These are phyloP conservation scores for Drepana arcuata DNA, from an alignment of 1,140 invertebrate species.

Conservation along the genomic window DNA sequence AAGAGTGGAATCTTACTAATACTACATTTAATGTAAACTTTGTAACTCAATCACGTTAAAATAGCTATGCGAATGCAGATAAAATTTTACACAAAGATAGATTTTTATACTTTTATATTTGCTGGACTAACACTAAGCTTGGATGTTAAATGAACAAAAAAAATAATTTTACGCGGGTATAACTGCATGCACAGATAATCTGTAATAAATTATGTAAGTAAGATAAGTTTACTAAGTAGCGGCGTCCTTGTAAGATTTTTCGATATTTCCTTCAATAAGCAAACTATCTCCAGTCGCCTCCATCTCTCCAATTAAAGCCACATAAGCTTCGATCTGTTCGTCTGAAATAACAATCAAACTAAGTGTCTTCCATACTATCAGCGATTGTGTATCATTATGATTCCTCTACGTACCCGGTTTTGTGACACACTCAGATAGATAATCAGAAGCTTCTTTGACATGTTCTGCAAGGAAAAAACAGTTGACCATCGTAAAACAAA, in stretches of 20 bases:
- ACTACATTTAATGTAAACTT: no score
- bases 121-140: no score
- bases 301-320: slow-evolving; percentile 45
- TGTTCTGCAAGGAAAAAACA: slow-evolving; percentile 32
- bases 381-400: no score
- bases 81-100: no score
- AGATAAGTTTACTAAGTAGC: slow-evolving; percentile 34
- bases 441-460: slow-evolving; percentile 33
- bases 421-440: slow-evolving; percentile 36
- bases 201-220: no score
- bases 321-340: slow-evolving; percentile 45
- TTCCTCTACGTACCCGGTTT: slow-evolving; percentile 43
- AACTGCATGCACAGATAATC: no score
- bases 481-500: not conserved
- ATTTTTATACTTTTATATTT: no score
- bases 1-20: no score
- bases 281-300: slow-evolving; percentile 35
- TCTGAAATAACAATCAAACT: slow-evolving; percentile 21
- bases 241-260: slow-evolving; percentile 43
- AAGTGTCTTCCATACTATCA: not conserved
- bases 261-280: slow-evolving; percentile 41
- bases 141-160: no score
- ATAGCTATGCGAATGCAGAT: no score
- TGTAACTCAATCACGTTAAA: no score
- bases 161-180: no score